A percentile compares a stretch with the other conserved stretches of the same genome.
phyloP scores from a whole-genome alignment of 1,140 invertebrate species.

The Lordiphosa collinella region DNA sequence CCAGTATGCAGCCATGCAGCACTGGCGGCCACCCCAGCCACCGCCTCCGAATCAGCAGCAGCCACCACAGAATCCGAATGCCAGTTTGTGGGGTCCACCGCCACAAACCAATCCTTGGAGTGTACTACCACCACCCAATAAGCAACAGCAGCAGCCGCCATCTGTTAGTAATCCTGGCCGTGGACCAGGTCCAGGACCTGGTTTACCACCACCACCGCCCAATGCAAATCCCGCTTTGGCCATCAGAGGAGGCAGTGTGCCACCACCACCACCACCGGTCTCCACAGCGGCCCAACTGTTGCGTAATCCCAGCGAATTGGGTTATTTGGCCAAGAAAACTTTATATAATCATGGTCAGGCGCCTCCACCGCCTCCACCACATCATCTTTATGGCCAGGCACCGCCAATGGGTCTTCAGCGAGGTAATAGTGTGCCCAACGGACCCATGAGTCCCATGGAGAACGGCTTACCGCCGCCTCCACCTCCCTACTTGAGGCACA shows the following conservation, averaged over 20 bases:
- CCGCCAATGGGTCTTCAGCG: constrained; percentile 55
- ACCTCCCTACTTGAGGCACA: constrained; percentile 58
- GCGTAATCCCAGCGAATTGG: constrained; percentile 68
- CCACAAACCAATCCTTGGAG: constrained; percentile 78
- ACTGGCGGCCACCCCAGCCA: constrained; percentile 58
- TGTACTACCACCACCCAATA: constrained; percentile 66
- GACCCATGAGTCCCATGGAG: constrained; percentile 76
- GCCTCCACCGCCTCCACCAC: constrained; percentile 50
- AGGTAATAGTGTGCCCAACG: constrained; percentile 68
- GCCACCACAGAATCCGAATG: constrained; percentile 69
- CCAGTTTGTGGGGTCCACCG: constrained; percentile 74
- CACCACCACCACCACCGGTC: constrained; percentile 46
- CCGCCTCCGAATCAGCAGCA: constrained; percentile 46
- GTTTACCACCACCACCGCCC: constrained; percentile 38
- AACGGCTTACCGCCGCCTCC: constrained; percentile 53
- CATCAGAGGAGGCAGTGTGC: constrained; percentile 66
- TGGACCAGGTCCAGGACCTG: constrained; percentile 30
- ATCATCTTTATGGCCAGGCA: constrained; percentile 54
- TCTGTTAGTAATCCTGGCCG: constrained; percentile 39
- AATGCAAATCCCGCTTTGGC: constrained; percentile 41
- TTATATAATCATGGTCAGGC: constrained; percentile 64
- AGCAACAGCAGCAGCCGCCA: constrained; percentile 49
- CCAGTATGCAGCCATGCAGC: constrained; percentile 61
- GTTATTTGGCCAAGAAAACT: constrained; percentile 67
- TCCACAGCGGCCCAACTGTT: constrained; percentile 49